A percentile compares a stretch with the other conserved stretches of the same genome.
Evolutionary conservation across 2,797 vertebrate genomes (phyloP).

Genomic region (Vireo griseus): DNA sequence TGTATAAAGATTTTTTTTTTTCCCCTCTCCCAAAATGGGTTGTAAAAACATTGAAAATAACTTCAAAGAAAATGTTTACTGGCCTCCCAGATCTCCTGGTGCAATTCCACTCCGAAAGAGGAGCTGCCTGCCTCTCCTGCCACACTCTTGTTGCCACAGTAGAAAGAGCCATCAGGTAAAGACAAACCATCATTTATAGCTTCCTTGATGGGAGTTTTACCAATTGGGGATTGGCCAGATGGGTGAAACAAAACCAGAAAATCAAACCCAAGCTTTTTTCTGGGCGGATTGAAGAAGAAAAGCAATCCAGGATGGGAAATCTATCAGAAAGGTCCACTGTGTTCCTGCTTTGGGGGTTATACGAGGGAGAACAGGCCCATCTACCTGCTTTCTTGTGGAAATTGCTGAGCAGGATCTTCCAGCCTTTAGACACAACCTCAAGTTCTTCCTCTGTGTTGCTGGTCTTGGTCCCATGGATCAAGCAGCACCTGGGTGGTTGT

Average conservation of each 20-base stretch:
- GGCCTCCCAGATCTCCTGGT: neutral
- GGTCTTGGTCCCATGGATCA: neutral
- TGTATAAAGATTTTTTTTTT: neutral
- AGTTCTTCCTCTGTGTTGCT: fast-evolving
- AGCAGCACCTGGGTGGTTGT: neutral
- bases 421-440: neutral
- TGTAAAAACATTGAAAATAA: neutral
- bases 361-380: fast-evolving
- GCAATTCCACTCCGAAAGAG: neutral
- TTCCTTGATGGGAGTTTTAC: neutral
- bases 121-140: neutral
- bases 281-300: neutral
- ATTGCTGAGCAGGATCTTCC: neutral
- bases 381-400: neutral
- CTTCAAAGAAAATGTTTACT: neutral
- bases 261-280: neutral
- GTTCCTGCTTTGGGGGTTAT: neutral
- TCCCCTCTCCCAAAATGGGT: neutral
- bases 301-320: neutral
- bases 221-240: neutral
- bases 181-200: neutral
- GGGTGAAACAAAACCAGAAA: neutral
- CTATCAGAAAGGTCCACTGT: fast-evolving
- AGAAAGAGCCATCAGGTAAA: neutral
- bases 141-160: neutral